These are phyloP conservation scores for Austrofundulus limnaeus DNA, from an alignment of 2,113 vertebrate species.

Conservation along the genomic window DNA sequence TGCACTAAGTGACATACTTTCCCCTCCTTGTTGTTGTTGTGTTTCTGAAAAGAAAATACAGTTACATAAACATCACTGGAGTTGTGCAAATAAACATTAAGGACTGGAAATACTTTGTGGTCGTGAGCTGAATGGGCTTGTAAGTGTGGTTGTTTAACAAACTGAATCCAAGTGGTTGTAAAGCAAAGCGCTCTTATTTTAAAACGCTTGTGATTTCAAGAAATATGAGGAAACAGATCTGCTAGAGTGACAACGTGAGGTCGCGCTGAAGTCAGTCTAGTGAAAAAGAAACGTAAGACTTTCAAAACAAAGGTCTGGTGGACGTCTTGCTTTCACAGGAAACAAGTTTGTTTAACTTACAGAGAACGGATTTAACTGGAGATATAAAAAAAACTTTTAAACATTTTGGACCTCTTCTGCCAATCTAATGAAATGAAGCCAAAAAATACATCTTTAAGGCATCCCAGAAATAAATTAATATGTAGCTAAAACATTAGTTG, in stretches of 20 bases:
- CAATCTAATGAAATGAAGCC: too few relatives aligned
- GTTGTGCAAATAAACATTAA: slow-evolving; percentile 63
- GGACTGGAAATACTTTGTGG: slow-evolving; percentile 49
- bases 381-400: too few relatives aligned
- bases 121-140: slow-evolving; percentile 16
- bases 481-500: too few relatives aligned
- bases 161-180: slow-evolving; percentile 27
- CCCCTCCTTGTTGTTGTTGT: slow-evolving; percentile 78
- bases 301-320: not conserved
- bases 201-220: slow-evolving; percentile 29
- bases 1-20: slow-evolving; percentile 80
- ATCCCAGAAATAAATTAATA: not conserved
- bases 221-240: slow-evolving; percentile 10
- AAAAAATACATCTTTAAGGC: not conserved
- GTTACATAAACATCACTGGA: slow-evolving; percentile 71
- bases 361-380: too few relatives aligned
- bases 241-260: not conserved
- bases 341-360: not conserved
- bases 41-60: slow-evolving; percentile 84
- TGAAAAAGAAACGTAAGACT: not conserved
- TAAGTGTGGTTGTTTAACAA: slow-evolving; percentile 27
- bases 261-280: not conserved
- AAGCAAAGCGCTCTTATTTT: slow-evolving; percentile 26
- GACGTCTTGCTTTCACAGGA: not conserved
- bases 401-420: too few relatives aligned